phyloP scores from a whole-genome alignment of 2,888 invertebrate genomes.

The Cetonia aurata region DNA sequence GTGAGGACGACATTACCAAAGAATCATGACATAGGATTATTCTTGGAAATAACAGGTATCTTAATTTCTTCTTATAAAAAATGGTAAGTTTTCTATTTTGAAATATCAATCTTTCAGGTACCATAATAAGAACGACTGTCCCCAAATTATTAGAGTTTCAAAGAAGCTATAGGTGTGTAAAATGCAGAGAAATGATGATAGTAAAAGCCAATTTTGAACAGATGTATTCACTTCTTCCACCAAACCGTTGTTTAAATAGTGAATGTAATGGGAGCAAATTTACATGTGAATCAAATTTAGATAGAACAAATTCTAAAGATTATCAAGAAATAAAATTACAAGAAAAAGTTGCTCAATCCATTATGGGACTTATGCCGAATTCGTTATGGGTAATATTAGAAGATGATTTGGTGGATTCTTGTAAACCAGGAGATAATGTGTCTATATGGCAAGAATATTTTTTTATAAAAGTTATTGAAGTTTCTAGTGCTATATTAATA shows the following conservation, averaged over 20 bases:
- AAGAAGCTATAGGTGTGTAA: conserved; percentile 80
- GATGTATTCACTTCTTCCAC: conserved; percentile 64
- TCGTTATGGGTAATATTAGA: conserved; percentile 84
- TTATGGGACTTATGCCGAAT: conserved; percentile 79
- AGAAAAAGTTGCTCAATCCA: conserved; percentile 81
- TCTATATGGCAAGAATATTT: conserved; percentile 76
- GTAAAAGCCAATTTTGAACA: conserved; percentile 78
- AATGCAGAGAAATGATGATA: conserved; percentile 78
- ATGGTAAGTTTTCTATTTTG: not conserved
- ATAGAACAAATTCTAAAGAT: conserved; percentile 79
- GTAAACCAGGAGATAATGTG: conserved; percentile 91
- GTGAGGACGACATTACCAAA: conserved; percentile 77
- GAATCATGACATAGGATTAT: conserved; percentile 78
- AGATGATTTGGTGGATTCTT: conserved; percentile 87
- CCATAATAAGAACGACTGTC: conserved; percentile 81
- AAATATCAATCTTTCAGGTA: conserved; percentile 69
- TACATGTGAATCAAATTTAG: conserved; percentile 68
- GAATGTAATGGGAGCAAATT: conserved; percentile 73
- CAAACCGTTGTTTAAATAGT: conserved; percentile 70
- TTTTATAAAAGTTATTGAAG: not conserved
- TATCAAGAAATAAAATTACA: conserved; percentile 90
- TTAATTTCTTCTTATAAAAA: not conserved
- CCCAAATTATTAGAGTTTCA: conserved; percentile 83
- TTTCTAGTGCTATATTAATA: no score
- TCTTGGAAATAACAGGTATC: conserved; percentile 79